A percentile compares a stretch with the other conserved stretches of the same genome.
Evolutionary conservation across 2,113 vertebrate species (phyloP).

Genomic region (Glareola pratincola): DNA sequence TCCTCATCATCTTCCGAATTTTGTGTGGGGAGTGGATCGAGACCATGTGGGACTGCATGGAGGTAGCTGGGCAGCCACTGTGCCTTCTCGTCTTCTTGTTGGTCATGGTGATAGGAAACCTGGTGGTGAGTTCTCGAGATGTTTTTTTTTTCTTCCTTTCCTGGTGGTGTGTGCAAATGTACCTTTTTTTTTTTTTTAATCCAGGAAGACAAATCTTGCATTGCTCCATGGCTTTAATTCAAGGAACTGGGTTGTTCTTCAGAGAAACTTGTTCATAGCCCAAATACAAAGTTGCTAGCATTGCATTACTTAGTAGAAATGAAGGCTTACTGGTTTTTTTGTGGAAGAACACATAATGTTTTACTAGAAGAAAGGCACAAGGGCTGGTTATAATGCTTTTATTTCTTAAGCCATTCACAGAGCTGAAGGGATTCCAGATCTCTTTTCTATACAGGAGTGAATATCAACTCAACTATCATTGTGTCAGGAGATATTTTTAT

Average conservation of each 20-base stretch:
- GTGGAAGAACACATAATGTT: background rate
- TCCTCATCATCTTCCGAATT: slow-evolving; percentile 90
- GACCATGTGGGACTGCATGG: slow-evolving; percentile 96
- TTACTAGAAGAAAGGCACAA: background rate
- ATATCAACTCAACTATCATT: background rate
- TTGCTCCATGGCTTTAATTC: background rate
- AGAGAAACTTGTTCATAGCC: background rate
- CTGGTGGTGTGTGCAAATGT: background rate
- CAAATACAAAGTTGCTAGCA: background rate
- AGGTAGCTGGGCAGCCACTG: slow-evolving; percentile 87
- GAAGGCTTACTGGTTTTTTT: background rate
- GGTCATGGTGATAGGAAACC: slow-evolving; percentile 93
- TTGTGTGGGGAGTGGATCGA: slow-evolving; percentile 92
- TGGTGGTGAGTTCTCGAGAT: slow-evolving; percentile 81
- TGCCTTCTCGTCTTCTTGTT: slow-evolving; percentile 92
- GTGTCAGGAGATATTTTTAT: background rate
- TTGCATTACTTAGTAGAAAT: background rate
- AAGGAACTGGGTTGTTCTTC: accelerated
- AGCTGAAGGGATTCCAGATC: background rate
- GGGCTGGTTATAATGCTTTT: background rate
- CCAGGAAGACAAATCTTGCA: background rate
- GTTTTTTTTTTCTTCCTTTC: background rate
- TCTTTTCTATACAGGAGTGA: background rate
- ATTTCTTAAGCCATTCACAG: background rate
- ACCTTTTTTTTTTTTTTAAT: background rate